Conservation (phyloP, 2,888 invertebrate genomes). For the Nomada lathburiana region DNA sequence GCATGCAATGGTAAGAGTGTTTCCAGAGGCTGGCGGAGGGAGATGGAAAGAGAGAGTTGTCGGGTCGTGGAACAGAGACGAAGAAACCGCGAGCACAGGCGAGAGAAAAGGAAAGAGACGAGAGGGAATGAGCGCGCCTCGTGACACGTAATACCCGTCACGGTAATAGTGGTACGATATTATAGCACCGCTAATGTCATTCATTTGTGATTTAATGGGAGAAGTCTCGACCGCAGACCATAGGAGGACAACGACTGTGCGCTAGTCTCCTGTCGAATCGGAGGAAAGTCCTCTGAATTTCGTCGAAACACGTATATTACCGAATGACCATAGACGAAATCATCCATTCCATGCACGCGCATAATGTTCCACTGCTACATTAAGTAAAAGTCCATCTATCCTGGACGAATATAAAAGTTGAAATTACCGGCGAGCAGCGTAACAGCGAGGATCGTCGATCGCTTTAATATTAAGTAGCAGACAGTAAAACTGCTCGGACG, state of each 20-base stretch:
- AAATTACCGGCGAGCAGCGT: too few species aligned
- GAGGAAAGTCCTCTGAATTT: neutral
- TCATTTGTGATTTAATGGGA: constrained; percentile 83
- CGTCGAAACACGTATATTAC: neutral
- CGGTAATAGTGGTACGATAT: constrained; percentile 83
- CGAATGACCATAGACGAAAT: neutral
- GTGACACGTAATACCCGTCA: constrained; percentile 83
- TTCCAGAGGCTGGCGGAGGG: constrained; percentile 75
- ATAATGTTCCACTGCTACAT: too few species aligned
- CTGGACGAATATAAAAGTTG: too few species aligned
- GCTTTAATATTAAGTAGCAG: too few species aligned
- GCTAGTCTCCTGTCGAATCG: constrained; percentile 20
- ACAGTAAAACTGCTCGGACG: too few species aligned
- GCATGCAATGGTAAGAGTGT: constrained; percentile 82
- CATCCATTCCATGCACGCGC: too few species aligned
- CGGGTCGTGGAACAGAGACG: constrained; percentile 63
- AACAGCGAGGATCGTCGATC: too few species aligned
- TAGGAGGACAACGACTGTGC: constrained; percentile 60
- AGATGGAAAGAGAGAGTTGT: constrained; percentile 70
- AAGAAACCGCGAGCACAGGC: constrained; percentile 54
- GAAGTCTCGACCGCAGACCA: constrained; percentile 74
- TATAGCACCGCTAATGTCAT: constrained; percentile 84
- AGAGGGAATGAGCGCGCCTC: constrained; percentile 69
- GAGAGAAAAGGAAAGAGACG: constrained; percentile 50
- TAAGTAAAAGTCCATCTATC: too few species aligned